phyloP scores from a whole-genome alignment of 2,113 vertebrate genomes.

The Empidonax traillii region DNA sequence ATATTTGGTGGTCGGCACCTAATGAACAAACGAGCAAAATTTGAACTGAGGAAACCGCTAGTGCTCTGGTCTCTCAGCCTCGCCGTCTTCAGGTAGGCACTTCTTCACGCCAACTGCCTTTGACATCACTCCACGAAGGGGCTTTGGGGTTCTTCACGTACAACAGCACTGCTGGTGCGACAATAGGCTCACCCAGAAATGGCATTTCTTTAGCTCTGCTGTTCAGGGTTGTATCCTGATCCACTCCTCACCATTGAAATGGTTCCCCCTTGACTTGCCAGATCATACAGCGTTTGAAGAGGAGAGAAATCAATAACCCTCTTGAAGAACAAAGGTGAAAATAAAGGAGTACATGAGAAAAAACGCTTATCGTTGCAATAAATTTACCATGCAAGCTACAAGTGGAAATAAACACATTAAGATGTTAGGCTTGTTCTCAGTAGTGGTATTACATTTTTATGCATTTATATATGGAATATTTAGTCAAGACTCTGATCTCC shows the following conservation, averaged over 20 bases:
- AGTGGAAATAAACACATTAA: neutral
- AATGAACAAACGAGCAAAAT: constrained; percentile 98
- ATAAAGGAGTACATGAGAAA: neutral
- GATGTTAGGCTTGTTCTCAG: neutral
- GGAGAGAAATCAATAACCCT: neutral
- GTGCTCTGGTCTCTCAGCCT: constrained; percentile 98
- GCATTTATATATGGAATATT: neutral
- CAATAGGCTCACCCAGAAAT: neutral
- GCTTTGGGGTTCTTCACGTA: neutral
- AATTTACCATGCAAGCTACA: neutral
- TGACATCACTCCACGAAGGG: neutral
- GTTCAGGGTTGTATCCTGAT: neutral
- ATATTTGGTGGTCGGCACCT: constrained; percentile 96
- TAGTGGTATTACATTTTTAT: neutral
- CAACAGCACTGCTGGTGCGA: neutral
- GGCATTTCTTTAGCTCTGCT: neutral
- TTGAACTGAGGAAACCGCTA: constrained; percentile 95
- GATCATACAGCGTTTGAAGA: neutral
- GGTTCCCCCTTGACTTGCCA: neutral
- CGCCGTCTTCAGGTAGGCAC: constrained; percentile 90
- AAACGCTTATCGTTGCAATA: neutral
- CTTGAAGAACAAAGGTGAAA: neutral
- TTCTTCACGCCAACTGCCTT: neutral
- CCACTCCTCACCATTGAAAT: neutral
- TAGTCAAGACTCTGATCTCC: neutral